Base-by-base conservation (phyloP, 2,113 vertebrate genomes). In the Chlorocebus sabaeus region DNA sequence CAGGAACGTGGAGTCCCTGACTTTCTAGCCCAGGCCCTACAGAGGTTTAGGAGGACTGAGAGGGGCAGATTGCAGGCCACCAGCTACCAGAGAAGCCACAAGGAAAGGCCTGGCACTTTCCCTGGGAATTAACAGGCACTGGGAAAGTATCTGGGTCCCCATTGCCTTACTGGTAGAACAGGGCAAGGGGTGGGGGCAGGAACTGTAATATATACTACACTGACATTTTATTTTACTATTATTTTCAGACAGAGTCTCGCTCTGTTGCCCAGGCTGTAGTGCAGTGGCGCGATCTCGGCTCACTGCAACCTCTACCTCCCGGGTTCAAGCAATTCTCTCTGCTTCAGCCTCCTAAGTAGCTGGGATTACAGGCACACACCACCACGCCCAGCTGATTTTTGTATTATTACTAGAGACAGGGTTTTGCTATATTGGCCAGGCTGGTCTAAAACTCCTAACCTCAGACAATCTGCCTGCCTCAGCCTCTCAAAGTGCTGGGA, bases 31-130 rank as follows among this genome's bases (percentile, higher is more conserved):
- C 23, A 0, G 82, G 67, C 70, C 78, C 78, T 43, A 8, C 75
- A 92, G 92, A 90, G 64, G 86, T 97, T 96, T 84, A 96, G 95
- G 70, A 91, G 78, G 48, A 83, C n/a, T 16, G 64, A 73, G 57
- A 89, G 35, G 93, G 57, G 32, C 35, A 67, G 96, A 64, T 35
- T 7, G 64, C 78, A 70, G 79, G 89, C 84, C n/a, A 22, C 64
- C 9, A 4, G 84, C 86, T 57, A 40, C 59, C 72, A 55, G 78
- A 81, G n/a, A 27, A 70, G 72, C 67, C 17, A 22, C 10, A 7
- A 35, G 17, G 27, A 35, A 10, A 57, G 83, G 40, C 78, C 43
- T 7, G 1, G 45, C 1, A 2, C 86, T 85, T 50, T 35, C 50
- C 61, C 75, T 57, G 43, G 64, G 45, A 68, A 32, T 10, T 1